Evolutionary conservation across 2,113 vertebrate species (phyloP).

Genomic region (Cynocephalus volans): DNA sequence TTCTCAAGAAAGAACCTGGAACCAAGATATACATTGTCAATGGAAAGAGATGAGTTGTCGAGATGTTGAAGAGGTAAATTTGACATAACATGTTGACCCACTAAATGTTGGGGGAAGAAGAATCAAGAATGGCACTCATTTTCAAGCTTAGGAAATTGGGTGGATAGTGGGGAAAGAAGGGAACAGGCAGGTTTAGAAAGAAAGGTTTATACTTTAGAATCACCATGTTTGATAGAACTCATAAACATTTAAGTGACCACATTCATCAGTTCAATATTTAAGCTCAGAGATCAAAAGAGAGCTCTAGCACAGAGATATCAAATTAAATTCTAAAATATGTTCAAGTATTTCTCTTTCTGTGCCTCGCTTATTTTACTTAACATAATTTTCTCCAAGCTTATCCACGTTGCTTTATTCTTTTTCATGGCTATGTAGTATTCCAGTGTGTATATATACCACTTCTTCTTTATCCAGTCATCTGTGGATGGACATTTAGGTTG

Average conservation of each 20-base stretch:
- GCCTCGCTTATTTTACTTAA: too few relatives aligned
- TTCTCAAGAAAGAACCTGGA: constrained; percentile 16
- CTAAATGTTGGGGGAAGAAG: neutral
- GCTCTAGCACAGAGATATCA: neutral
- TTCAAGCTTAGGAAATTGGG: neutral
- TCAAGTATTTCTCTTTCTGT: too few relatives aligned
- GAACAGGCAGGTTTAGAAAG: neutral
- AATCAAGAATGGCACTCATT: neutral
- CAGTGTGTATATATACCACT: too few relatives aligned
- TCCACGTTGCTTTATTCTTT: too few relatives aligned
- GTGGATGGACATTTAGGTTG: too few relatives aligned
- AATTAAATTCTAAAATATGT: neutral
- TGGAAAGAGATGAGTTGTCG: neutral
- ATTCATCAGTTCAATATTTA: neutral
- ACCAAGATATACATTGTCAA: neutral
- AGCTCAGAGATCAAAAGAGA: neutral
- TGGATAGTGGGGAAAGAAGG: neutral
- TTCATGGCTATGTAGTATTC: too few relatives aligned
- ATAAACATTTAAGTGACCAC: neutral
- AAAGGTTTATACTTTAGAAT: neutral
- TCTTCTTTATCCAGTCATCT: too few relatives aligned
- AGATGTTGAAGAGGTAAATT: neutral
- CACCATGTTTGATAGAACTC: neutral
- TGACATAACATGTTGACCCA: neutral
- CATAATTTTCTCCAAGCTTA: too few relatives aligned